These are phyloP conservation scores for Haplotaxodon microlepis DNA, from an alignment of 2,113 vertebrate genomes.

Conservation along the genomic window DNA sequence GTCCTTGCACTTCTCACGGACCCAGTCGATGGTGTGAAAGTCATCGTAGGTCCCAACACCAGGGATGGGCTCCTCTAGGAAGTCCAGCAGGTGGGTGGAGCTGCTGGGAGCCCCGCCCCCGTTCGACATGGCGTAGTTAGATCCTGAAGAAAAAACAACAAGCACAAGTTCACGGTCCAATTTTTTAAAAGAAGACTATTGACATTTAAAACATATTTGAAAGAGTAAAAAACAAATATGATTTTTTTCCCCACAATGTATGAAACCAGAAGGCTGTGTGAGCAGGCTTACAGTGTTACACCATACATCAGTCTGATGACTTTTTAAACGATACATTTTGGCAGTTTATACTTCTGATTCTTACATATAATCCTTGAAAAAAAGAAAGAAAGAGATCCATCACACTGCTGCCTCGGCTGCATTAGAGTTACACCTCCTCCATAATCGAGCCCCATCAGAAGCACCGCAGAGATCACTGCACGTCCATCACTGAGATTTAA, in stretches of 20 bases:
- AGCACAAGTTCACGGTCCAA: not conserved
- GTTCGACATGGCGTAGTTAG: slow-evolving; percentile 96
- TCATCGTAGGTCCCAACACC: slow-evolving; percentile 98
- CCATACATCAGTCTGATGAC: not conserved
- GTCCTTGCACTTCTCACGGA: slow-evolving; percentile 97
- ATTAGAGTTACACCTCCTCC: not conserved
- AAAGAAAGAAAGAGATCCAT: not conserved
- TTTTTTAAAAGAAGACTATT: not conserved
- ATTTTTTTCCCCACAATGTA: fast-evolving
- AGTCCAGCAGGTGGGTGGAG: slow-evolving; percentile 91
- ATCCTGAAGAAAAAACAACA: slow-evolving; percentile 65
- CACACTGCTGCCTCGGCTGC: not conserved
- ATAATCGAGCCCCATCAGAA: not conserved
- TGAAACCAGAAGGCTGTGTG: not conserved
- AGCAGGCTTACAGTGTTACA: fast-evolving
- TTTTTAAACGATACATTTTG: not conserved
- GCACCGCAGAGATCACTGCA: not conserved
- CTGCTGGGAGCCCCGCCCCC: slow-evolving; percentile 89
- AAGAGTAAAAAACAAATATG: not conserved
- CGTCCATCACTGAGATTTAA: not conserved
- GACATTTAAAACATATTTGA: not conserved
- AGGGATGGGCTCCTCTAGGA: slow-evolving; percentile 96
- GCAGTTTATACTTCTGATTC: not conserved
- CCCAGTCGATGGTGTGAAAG: slow-evolving; percentile 99
- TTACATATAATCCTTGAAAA: not conserved